Percentiles rank a stretch among this genome's conserved stretches.
These are phyloP conservation scores for Oceanites oceanicus DNA, from an alignment of 2,113 vertebrate species.

Conservation along the genomic window DNA sequence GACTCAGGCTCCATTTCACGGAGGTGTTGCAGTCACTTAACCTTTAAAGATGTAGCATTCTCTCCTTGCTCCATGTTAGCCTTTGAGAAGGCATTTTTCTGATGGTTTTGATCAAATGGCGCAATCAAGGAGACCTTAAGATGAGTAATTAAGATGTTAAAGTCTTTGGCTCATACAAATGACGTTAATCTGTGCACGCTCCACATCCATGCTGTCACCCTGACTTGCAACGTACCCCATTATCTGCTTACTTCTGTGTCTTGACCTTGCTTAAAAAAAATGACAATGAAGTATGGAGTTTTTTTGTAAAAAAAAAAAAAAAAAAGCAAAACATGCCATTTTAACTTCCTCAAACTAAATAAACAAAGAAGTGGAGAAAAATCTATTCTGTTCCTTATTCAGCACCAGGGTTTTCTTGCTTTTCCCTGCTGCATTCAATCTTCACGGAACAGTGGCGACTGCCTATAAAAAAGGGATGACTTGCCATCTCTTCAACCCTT, in stretches of 20 bases:
- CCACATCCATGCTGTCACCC: neutral
- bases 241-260: neutral
- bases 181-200: neutral
- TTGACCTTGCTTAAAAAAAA: neutral
- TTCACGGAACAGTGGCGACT: neutral
- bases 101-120: neutral
- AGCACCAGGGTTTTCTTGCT: neutral
- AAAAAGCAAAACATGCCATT: neutral
- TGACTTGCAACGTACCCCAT: neutral
- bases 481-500: neutral
- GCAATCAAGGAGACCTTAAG: neutral
- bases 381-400: neutral
- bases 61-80: neutral
- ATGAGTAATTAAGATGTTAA: neutral
- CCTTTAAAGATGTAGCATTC: neutral
- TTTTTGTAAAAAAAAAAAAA: neutral
- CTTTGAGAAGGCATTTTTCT: neutral
- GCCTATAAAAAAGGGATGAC: neutral
- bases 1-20: neutral
- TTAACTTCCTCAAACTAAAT: neutral
- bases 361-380: neutral
- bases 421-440: neutral
- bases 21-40: neutral
- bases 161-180: neutral
- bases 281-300: neutral